phyloP scores from a whole-genome alignment of 2,797 vertebrate genomes.

The Scolopax bukidnonensis region DNA sequence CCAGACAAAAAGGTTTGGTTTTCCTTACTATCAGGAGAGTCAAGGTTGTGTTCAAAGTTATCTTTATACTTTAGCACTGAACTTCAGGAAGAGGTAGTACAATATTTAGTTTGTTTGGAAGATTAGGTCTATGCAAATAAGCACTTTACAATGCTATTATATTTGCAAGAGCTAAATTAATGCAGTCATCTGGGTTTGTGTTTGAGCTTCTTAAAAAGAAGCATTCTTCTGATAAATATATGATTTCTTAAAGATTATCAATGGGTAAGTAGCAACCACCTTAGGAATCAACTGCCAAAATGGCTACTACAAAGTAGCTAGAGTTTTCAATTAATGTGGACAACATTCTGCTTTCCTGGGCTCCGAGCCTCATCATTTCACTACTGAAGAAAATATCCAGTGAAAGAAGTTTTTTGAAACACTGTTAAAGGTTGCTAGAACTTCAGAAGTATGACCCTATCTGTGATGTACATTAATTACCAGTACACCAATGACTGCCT shows the following conservation, averaged over 20 bases:
- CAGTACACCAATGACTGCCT: neutral
- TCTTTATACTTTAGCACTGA: neutral
- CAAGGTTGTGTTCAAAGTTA: neutral
- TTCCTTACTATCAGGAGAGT: neutral
- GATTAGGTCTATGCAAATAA: neutral
- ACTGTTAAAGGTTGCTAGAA: neutral
- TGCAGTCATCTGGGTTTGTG: neutral
- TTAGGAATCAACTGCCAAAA: neutral
- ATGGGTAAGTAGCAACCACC: neutral
- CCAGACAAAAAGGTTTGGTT: neutral
- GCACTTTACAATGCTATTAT: rapidly evolving
- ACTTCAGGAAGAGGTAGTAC: neutral
- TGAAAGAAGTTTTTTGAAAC: neutral
- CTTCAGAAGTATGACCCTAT: neutral
- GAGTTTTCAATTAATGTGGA: neutral
- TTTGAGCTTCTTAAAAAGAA: neutral
- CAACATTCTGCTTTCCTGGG: neutral
- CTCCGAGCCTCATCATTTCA: neutral
- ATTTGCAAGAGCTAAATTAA: neutral
- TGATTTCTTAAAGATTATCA: neutral
- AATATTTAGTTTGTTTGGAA: neutral
- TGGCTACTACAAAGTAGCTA: neutral
- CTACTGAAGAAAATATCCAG: neutral
- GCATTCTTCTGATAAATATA: neutral
- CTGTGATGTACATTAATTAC: neutral